These are phyloP conservation scores for Coreoperca whiteheadi DNA, from an alignment of 2,113 vertebrate species.

Conservation along the genomic window DNA sequence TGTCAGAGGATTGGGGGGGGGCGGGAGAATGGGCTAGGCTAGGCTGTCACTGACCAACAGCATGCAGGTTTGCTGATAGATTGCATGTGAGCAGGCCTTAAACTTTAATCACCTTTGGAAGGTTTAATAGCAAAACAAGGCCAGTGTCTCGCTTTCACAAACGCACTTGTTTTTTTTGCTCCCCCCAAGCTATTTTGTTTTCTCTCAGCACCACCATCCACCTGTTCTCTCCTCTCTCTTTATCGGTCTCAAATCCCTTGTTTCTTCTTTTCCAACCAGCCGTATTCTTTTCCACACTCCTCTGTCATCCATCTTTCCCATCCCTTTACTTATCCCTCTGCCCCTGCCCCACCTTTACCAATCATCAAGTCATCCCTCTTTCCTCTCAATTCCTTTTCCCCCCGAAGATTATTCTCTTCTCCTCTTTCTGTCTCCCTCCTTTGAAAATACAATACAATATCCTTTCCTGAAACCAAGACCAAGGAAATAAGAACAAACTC, in stretches of 20 bases:
- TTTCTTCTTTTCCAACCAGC: constrained; percentile 10
- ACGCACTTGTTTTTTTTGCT: background rate
- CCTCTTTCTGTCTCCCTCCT: background rate
- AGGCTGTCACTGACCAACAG: constrained; percentile 13
- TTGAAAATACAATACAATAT: background rate
- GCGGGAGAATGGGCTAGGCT: background rate
- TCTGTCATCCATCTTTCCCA: constrained; percentile 44
- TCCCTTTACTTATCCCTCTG: background rate
- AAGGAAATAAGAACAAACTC: background rate
- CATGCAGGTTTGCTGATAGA: constrained; percentile 29
- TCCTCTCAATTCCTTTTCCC: background rate
- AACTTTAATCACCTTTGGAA: constrained; percentile 43
- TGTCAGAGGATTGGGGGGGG: background rate
- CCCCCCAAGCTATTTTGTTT: constrained; percentile 18
- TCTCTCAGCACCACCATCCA: constrained; percentile 22
- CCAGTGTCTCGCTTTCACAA: constrained; percentile 2
- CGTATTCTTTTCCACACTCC: constrained; percentile 1
- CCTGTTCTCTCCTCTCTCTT: background rate
- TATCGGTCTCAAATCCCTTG: constrained; percentile 6
- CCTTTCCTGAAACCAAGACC: background rate
- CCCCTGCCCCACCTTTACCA: constrained; percentile 4
- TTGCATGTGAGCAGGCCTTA: constrained; percentile 13
- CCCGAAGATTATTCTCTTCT: background rate
- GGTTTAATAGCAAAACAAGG: constrained; percentile 40
- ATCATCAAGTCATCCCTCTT: constrained; percentile 27